Base-by-base conservation (phyloP, 2,797 vertebrate species). In the Myotis daubentonii region DNA sequence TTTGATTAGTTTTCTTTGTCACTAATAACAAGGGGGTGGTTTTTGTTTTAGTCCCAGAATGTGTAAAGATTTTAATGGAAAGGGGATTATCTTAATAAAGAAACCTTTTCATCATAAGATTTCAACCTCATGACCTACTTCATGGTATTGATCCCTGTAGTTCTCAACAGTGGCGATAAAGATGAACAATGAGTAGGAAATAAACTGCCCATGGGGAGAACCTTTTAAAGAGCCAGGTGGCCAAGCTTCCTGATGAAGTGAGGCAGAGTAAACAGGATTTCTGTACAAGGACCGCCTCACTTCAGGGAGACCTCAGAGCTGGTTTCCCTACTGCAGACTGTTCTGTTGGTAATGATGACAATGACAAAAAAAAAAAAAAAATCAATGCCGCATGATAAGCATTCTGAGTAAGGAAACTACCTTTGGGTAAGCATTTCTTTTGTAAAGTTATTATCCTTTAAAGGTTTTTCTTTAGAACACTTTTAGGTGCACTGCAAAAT, bases 11-110 rank as follows among this genome's bases (percentile, higher is more conserved):
- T 86, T 87, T 76, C 55, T 80, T 80, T 89, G 36, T 86, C 47
- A 38, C n/a, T 71, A 33, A 36, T 28, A 51, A 33, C 22, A 62
- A 53, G n/a, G 66, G 9, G 33, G 28, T 22, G 23, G 71, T 62
- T 65, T 70, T n/a, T 22, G 10, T 41, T n/a, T 16, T 13, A 2
- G 49, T 20, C 13, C 33, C 4, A 53, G 38, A 23, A 93, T 51
- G 19, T 74, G 15, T 72, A 84, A 87, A 91, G 44, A 75, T 89
- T 76, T 88, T 76, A 89, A 74, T 74, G 62, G 33, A 81, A 93
- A 49, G 23, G 6, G 6, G 62, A 75, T 65, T 86, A 47, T 75
- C 57, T 25, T 87, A 5, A 60, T 86, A 44, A 91, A 91, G 30
- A 78, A 93, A 68, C 20, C 19, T 82, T 65, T 72, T 74, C 47